Evolutionary conservation across 2,113 vertebrate genomes (phyloP).

Genomic region (Bos taurus): ARS-UCD2.0 NC_037357.1:113256501-113257000

Average conservation of each 20-base stretch:
- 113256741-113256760: slow-evolving; percentile 4
- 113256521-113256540: background rate
- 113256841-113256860: background rate
- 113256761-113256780: background rate
- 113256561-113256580: background rate
- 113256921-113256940: background rate
- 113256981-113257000: background rate
- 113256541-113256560: background rate
- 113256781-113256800: background rate
- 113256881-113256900: background rate
- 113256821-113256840: background rate
- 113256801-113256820: background rate
- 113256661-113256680: background rate
- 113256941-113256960: background rate
- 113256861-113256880: background rate
- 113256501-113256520: background rate
- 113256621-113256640: background rate
- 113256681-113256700: background rate
- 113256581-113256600: background rate
- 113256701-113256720: background rate
- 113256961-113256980: background rate
- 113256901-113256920: background rate
- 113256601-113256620: background rate
- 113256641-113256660: background rate
- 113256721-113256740: background rate